Evolutionary conservation across 2,888 invertebrate species (phyloP).

Genomic region (Melitaea athalia): DNA sequence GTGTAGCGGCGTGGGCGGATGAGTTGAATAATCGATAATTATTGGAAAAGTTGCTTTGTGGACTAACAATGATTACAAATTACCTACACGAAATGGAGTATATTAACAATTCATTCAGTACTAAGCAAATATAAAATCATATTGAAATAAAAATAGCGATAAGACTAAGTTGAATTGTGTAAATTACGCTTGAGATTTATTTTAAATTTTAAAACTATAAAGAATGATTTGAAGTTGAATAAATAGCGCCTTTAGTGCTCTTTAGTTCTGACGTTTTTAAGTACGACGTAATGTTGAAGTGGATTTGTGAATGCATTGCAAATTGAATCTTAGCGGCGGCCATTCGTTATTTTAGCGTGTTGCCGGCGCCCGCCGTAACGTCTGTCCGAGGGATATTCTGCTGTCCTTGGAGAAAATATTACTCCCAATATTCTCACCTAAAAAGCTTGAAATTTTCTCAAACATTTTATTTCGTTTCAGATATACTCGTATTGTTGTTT

Average conservation of each 20-base stretch:
- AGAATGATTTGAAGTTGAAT: not conserved
- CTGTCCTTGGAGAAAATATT: not conserved
- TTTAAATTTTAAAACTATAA: too few species aligned
- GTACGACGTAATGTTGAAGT: slow-evolving; percentile 26
- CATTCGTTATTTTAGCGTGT: slow-evolving; percentile 24
- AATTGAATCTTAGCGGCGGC: slow-evolving; percentile 35
- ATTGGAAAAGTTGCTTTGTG: not conserved
- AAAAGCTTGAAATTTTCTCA: not conserved
- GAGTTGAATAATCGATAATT: slow-evolving; percentile 1
- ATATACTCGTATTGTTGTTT: not conserved
- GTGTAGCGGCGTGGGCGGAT: not conserved
- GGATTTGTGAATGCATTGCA: slow-evolving; percentile 35
- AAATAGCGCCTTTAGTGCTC: slow-evolving; percentile 15
- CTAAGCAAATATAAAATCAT: not conserved
- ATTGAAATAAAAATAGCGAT: not conserved
- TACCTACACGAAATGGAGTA: not conserved
- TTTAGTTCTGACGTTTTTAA: slow-evolving; percentile 12
- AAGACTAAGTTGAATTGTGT: too few species aligned
- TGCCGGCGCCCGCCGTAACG: slow-evolving; percentile 12
- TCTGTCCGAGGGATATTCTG: slow-evolving; percentile 16
- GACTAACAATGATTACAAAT: not conserved
- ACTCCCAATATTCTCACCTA: not conserved
- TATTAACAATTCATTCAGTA: not conserved
- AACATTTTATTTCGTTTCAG: not conserved
- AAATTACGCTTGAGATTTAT: too few species aligned